Evolutionary conservation across 2,113 vertebrate genomes (phyloP), one percentile per base, ranked within the genome.

Genomic region (Ictalurus punctatus): DNA sequence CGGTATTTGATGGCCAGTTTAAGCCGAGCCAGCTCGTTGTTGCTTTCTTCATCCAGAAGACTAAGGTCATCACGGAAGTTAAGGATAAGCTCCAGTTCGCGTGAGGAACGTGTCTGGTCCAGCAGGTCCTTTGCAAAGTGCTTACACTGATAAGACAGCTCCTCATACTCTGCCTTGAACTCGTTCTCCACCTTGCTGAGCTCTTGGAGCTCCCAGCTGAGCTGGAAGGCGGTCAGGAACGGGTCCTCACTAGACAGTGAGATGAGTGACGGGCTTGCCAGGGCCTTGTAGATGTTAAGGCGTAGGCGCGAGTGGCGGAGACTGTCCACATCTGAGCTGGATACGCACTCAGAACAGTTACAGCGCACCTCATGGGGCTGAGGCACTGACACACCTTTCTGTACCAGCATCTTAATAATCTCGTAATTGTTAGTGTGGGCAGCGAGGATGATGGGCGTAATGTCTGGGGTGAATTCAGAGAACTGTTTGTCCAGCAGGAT

Each of bases 391-490:
- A 99, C 98, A 0, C 98, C 98, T 83, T 97, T 97, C 94, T 98
- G 98, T 48, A 99, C 95, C 6, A 99, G 95, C 83, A 99, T 96
- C 91, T 99, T 99, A 92, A 99, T 98, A 84, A 99, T 97, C 93
- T 99, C 97, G 0, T 99, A 99, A 94, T 99, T 99, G 95, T 99
- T 99, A 52, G 98, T 99, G 94, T 99, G 98, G 37, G 98, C 98
- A 27, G 98, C 98, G 88, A 99, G 94, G 93, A 99, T 98, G 93
- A 99, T 99, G 2, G 98, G 98, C 0, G 98, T 99, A 81, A 99
- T 98, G 94, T 99, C 98, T 0, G 98, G 98, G 0, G 98, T 99
- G 92, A 99, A 99, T 95, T 98, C 97, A 0, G 98, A 99, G 93
- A 99, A 99, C 93, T 99, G 98, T 87, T 96, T 98, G 95, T 99